Evolutionary conservation across 37 sponge, comb jelly and placozoan genomes (phyloP).

Genomic region (Ephydatia muelleri): DNA sequence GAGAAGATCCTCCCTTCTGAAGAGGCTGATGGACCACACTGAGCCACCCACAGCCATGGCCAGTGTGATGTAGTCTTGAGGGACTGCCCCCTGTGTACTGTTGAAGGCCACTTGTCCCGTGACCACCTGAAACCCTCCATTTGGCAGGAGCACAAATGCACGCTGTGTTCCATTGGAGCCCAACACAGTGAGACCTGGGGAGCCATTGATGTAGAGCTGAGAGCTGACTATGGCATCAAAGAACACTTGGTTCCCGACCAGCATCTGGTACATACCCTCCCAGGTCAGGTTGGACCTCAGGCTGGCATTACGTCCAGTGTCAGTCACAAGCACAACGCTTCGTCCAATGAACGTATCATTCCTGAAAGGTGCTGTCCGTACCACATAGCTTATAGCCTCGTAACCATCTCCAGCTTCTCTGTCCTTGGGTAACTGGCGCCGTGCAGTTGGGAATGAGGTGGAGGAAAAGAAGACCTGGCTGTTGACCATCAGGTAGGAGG

Average conservation of each 20-base stretch:
- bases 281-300: conserved; percentile 7
- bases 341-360: conserved; percentile 1
- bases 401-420: conserved; percentile 46
- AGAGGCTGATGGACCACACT: conserved; percentile 13
- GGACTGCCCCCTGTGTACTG: conserved; percentile 2
- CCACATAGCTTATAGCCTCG: conserved; percentile 33
- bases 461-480: conserved; percentile 22
- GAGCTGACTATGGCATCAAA: conserved; percentile 25
- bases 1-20: not conserved
- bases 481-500: conserved; percentile 15
- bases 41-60: conserved; percentile 24
- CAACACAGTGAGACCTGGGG: not conserved
- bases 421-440: conserved; percentile 13
- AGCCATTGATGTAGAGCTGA: not conserved
- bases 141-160: not conserved
- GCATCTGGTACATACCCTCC: not conserved
- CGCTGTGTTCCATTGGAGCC: conserved; percentile 21
- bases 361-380: conserved; percentile 40
- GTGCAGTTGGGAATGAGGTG: not conserved
- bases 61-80: conserved; percentile 48
- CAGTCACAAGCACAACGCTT: conserved; percentile 20
- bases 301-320: conserved; percentile 14
- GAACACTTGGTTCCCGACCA: not conserved
- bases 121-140: conserved; percentile 2
- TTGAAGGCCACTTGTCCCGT: not conserved